Evolutionary conservation across 2,888 invertebrate genomes (phyloP).

Genomic region (Allygus modestus): DNA sequence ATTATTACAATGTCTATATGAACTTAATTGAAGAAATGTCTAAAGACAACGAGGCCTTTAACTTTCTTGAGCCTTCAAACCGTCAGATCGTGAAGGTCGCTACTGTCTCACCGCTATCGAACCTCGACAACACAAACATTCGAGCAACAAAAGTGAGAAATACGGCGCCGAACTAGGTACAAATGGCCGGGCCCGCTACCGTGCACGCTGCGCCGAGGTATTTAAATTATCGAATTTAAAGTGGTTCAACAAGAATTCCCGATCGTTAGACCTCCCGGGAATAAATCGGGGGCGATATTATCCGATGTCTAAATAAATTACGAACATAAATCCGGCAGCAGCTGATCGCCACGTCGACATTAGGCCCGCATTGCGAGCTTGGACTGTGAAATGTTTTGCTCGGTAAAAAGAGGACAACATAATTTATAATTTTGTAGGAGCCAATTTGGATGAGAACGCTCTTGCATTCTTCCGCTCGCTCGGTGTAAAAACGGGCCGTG

Average conservation of each 20-base stretch:
- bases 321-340: slow-evolving; percentile 44
- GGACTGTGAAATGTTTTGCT: slow-evolving; percentile 14
- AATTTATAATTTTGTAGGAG: slow-evolving; percentile 58
- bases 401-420: slow-evolving; percentile 58
- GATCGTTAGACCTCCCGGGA: slow-evolving; percentile 56
- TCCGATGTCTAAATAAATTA: slow-evolving; percentile 59
- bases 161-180: background rate
- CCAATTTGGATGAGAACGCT: slow-evolving; percentile 33
- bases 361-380: slow-evolving; percentile 41
- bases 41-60: too few relatives aligned
- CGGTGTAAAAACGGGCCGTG: slow-evolving; percentile 30
- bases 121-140: background rate
- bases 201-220: slow-evolving; percentile 26
- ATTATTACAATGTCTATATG: too few relatives aligned
- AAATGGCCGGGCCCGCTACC: background rate
- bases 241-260: slow-evolving; percentile 57
- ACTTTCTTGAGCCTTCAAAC: too few relatives aligned
- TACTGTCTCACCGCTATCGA: background rate
- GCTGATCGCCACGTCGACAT: slow-evolving; percentile 14
- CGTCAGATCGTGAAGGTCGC: too few relatives aligned
- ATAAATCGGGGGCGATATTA: slow-evolving; percentile 57
- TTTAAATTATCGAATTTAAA: slow-evolving; percentile 60
- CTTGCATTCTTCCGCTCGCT: slow-evolving; percentile 23
- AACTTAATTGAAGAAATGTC: too few relatives aligned
- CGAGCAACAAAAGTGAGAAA: background rate